phyloP scores from a whole-genome alignment of 2,888 invertebrate genomes.

The Resseliella maxima region DNA sequence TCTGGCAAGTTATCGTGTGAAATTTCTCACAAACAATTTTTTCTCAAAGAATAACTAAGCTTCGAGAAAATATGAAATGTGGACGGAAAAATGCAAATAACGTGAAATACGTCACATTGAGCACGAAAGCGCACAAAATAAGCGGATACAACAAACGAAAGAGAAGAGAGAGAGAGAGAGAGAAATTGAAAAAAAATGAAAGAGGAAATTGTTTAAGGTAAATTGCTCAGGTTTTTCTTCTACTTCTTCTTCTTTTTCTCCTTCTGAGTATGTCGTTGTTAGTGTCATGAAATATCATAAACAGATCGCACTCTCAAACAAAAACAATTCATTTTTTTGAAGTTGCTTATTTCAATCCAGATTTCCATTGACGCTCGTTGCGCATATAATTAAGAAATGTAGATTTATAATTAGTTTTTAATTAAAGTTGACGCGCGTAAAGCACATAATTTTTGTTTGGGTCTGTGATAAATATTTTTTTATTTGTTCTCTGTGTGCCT shows the following conservation, averaged over 20 bases:
- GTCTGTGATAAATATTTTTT: background rate
- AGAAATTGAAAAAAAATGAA: too few species aligned
- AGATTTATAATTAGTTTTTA: conserved; percentile 53
- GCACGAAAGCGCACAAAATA: background rate
- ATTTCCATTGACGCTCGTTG: conserved; percentile 43
- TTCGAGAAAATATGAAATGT: background rate
- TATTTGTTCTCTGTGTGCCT: background rate
- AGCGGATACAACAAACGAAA: background rate
- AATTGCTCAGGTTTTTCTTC: background rate
- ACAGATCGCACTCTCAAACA: conserved; percentile 29
- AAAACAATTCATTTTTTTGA: conserved; percentile 37
- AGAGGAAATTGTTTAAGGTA: conserved; percentile 38
- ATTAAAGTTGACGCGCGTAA: conserved; percentile 53
- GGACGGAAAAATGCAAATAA: background rate
- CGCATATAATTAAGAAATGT: conserved; percentile 42
- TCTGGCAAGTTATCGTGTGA: conserved; percentile 42
- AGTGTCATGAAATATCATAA: conserved; percentile 33
- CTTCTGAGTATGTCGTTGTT: background rate
- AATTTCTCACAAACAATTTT: background rate
- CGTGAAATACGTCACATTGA: background rate
- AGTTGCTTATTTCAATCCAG: conserved; percentile 33
- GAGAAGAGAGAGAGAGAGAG: too few species aligned
- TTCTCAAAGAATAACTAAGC: conserved; percentile 25
- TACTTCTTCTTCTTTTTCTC: background rate
- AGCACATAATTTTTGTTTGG: conserved; percentile 36